Percentiles rank a stretch among this genome's conserved stretches.
phyloP scores from a whole-genome alignment of 2,797 vertebrate species.

The Rhyacichthys aspro region DNA sequence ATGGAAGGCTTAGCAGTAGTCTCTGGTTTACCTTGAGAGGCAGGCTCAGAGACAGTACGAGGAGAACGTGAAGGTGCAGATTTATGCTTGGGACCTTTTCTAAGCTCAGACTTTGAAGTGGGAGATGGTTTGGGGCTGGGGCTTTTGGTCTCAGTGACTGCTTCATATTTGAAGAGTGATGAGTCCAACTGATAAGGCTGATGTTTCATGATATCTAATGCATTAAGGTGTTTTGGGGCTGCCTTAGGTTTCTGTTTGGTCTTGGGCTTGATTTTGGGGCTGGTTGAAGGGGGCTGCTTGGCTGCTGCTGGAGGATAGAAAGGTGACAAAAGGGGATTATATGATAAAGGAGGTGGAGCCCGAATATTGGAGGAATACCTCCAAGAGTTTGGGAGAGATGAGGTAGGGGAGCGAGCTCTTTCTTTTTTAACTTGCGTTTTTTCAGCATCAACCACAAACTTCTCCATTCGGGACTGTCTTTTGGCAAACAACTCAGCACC shows the following conservation, averaged over 20 bases:
- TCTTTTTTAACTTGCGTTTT: slow-evolving; percentile 86
- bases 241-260: slow-evolving; percentile 83
- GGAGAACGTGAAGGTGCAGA: slow-evolving; percentile 48
- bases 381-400: slow-evolving; percentile 92
- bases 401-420: slow-evolving; percentile 85
- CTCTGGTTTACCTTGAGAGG: slow-evolving; percentile 53
- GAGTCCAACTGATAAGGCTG: slow-evolving; percentile 93
- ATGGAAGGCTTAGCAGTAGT: slow-evolving; percentile 76
- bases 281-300: slow-evolving; percentile 81
- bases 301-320: slow-evolving; percentile 87
- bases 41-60: slow-evolving; percentile 42
- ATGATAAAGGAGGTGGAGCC: slow-evolving; percentile 92
- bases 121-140: slow-evolving; percentile 65
- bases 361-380: slow-evolving; percentile 93
- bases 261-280: slow-evolving; percentile 73
- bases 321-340: slow-evolving; percentile 92
- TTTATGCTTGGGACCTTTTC: slow-evolving; percentile 55
- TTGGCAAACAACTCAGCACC: slow-evolving; percentile 92
- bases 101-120: slow-evolving; percentile 60
- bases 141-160: slow-evolving; percentile 77
- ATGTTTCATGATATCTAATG: slow-evolving; percentile 97
- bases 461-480: slow-evolving; percentile 95
- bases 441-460: slow-evolving; percentile 90
- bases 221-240: slow-evolving; percentile 85
- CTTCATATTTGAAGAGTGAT: slow-evolving; percentile 91